Percentiles rank a stretch among this genome's conserved stretches.
Conservation (phyloP, 2,888 invertebrate species). For the Epiblema foenella region DNA sequence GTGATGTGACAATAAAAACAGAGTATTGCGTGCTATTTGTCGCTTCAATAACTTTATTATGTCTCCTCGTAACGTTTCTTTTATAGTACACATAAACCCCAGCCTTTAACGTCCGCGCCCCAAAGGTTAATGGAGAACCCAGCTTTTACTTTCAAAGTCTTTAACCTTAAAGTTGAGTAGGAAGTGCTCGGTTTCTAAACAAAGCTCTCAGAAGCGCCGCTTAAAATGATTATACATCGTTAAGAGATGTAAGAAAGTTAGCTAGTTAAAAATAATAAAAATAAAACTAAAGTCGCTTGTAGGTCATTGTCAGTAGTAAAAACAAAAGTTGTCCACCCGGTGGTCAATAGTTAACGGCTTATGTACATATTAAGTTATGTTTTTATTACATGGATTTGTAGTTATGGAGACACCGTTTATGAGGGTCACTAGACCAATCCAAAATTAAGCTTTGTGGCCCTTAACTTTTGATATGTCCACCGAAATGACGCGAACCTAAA, state of each 20-base stretch:
- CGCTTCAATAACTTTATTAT: conserved; percentile 56
- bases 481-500: too few species aligned
- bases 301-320: too few species aligned
- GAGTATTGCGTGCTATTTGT: conserved; percentile 64
- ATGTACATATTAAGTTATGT: too few species aligned
- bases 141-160: conserved; percentile 41
- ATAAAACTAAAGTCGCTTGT: not conserved
- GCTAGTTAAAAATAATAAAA: not conserved
- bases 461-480: too few species aligned
- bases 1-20: conserved; percentile 69
- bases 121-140: conserved; percentile 60
- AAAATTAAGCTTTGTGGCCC: too few species aligned
- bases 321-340: too few species aligned
- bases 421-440: too few species aligned
- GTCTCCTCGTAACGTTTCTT: conserved; percentile 58
- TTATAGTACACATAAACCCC: conserved; percentile 61
- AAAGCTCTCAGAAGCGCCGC: conserved; percentile 31
- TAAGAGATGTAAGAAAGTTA: not conserved
- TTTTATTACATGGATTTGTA: too few species aligned
- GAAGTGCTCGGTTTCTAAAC: conserved; percentile 27
- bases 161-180: conserved; percentile 40
- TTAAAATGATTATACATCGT: conserved; percentile 22
- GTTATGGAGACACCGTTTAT: too few species aligned
- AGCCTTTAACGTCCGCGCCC: conserved; percentile 55
- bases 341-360: too few species aligned